phyloP scores from a whole-genome alignment of 1,140 invertebrate species.

The Brachionus paranguensis region DNA sequence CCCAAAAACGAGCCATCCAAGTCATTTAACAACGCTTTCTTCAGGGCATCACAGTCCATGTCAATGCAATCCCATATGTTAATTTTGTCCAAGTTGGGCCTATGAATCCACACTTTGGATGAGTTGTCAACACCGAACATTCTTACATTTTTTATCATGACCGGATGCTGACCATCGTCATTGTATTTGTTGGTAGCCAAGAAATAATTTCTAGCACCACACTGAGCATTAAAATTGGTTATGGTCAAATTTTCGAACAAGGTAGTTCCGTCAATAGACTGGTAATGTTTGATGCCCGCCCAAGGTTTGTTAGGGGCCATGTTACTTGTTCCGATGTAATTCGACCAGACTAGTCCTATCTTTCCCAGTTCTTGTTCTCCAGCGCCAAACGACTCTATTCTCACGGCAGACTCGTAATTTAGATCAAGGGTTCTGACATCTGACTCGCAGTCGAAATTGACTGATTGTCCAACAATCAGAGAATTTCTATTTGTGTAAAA shows the following conservation, averaged over 20 bases:
- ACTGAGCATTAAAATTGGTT: not conserved
- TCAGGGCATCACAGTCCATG: constrained; percentile 53
- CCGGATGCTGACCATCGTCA: constrained; percentile 37
- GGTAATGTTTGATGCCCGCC: not conserved
- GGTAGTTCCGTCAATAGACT: constrained; percentile 2
- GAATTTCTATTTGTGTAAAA: not conserved
- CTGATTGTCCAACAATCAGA: constrained; percentile 11
- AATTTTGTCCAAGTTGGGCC: constrained; percentile 17
- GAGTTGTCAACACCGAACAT: not conserved
- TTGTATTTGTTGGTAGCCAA: not conserved
- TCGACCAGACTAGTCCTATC: constrained; percentile 42
- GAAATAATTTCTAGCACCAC: not conserved
- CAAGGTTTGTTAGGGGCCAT: constrained; percentile 45
- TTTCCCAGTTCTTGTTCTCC: constrained; percentile 32
- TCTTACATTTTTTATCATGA: not conserved
- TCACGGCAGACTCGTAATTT: not conserved
- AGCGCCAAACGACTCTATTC: not conserved
- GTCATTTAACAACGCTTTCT: constrained; percentile 49
- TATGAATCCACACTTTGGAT: constrained; percentile 20
- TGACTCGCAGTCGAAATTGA: not conserved
- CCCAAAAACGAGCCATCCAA: constrained; percentile 49
- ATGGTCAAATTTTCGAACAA: constrained; percentile 22
- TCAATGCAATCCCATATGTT: constrained; percentile 43
- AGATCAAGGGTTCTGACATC: not conserved
- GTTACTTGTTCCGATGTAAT: constrained; percentile 45